phyloP scores from a whole-genome alignment of 1,140 invertebrate species.

The Oppia nitens region DNA sequence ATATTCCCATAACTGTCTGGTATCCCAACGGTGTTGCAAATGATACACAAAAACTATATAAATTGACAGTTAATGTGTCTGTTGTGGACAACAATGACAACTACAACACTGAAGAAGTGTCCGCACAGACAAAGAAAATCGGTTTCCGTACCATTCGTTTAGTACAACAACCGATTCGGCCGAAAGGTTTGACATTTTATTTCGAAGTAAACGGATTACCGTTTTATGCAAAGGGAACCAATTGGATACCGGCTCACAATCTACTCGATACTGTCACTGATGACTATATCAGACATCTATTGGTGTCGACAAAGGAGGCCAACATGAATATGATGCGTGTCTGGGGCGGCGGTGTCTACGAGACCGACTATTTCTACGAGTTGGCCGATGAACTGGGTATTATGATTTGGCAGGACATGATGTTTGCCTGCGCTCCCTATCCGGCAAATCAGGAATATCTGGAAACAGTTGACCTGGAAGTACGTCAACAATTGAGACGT shows the following conservation, averaged over 20 bases:
- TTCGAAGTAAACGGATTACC: conserved; percentile 69
- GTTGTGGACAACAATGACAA: no score
- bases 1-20: background rate
- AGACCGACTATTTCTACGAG: conserved; percentile 77
- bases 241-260: conserved; percentile 79
- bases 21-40: conserved; percentile 4
- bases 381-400: conserved; percentile 33
- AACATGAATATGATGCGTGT: conserved; percentile 91
- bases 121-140: conserved; percentile 36
- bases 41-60: conserved; percentile 6
- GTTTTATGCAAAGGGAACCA: conserved; percentile 88
- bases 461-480: conserved; percentile 49
- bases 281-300: conserved; percentile 33
- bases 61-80: conserved; percentile 15
- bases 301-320: conserved; percentile 51
- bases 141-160: conserved; percentile 71
- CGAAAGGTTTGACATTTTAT: conserved; percentile 59
- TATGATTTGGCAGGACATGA: conserved; percentile 50
- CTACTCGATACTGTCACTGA: conserved; percentile 55
- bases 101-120: conserved; percentile 23
- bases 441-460: conserved; percentile 57
- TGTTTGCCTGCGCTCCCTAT: conserved; percentile 95
- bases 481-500: conserved; percentile 60
- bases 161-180: conserved; percentile 27
- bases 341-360: conserved; percentile 94